These are phyloP conservation scores for Drosophila aldrichi DNA, from an alignment of 2,888 invertebrate genomes.

Conservation along the genomic window DNA sequence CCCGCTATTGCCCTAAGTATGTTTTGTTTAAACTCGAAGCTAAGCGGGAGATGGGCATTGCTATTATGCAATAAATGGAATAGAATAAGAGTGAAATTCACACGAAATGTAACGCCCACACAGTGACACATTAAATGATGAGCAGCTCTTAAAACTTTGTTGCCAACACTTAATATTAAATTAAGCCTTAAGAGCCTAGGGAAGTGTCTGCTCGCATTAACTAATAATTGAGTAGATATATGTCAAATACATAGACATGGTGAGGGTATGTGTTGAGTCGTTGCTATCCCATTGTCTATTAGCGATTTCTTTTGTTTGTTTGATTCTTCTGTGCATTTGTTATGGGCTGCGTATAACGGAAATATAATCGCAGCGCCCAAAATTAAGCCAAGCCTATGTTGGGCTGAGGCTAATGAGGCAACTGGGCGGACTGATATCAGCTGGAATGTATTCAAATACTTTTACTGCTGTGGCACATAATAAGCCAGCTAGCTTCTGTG, in stretches of 20 bases:
- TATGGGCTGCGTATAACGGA: conserved; percentile 58
- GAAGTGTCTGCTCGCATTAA: neutral
- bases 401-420: neutral
- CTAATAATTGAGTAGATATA: neutral
- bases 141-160: conserved; percentile 10
- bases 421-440: conserved; percentile 2
- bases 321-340: conserved; percentile 39
- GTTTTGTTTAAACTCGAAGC: neutral
- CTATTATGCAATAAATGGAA: neutral
- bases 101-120: neutral
- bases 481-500: conserved; percentile 60
- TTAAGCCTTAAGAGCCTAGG: neutral
- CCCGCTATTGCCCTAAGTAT: neutral
- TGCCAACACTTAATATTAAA: neutral
- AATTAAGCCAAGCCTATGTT: conserved; percentile 30
- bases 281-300: conserved; percentile 10
- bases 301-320: conserved; percentile 23
- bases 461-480: conserved; percentile 54
- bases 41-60: neutral
- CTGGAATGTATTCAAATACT: conserved; percentile 50
- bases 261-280: conserved; percentile 21
- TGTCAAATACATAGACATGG: neutral
- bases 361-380: conserved; percentile 52
- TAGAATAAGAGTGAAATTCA: neutral
- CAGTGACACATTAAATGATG: conserved; percentile 1